Percentiles rank a stretch among this genome's conserved stretches.
phyloP scores from a whole-genome alignment of 2,113 vertebrate genomes.

The Vireo altiloquus region DNA sequence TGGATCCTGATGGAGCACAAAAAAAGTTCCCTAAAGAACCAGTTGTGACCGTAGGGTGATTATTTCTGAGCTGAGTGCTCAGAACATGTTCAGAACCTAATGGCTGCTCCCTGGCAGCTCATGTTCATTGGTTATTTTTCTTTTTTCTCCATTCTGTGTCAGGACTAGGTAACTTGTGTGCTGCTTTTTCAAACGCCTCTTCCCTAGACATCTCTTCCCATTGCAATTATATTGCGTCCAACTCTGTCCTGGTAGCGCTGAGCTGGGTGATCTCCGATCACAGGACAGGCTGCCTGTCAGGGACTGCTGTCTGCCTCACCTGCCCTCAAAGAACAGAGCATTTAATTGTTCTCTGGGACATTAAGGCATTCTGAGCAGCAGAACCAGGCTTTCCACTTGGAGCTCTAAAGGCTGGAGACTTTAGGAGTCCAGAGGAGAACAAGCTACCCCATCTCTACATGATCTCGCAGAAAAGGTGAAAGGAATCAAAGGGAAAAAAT shows the following conservation, averaged over 20 bases:
- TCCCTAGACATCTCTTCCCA: not conserved
- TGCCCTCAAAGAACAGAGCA: not conserved
- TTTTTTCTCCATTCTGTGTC: not conserved
- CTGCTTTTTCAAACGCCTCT: not conserved
- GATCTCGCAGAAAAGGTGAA: not conserved
- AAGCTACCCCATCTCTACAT: not conserved
- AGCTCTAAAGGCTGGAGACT: not conserved
- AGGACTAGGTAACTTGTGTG: not conserved
- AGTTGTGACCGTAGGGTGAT: not conserved
- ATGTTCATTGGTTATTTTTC: not conserved
- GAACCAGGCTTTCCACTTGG: not conserved
- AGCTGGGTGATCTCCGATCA: not conserved
- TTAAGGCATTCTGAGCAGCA: not conserved
- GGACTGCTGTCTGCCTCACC: not conserved
- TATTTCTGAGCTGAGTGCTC: not conserved
- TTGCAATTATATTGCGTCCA: not conserved
- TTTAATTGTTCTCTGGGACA: not conserved
- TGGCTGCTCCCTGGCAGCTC: not conserved
- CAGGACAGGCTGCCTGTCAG: not conserved
- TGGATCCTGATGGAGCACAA: not conserved
- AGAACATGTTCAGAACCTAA: not conserved
- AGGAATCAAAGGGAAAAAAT: not conserved
- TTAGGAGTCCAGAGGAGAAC: not conserved
- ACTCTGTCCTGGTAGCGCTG: fast-evolving
- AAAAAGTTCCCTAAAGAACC: not conserved